A percentile compares a stretch with the other conserved stretches of the same genome.
Conservation (phyloP, 2,888 invertebrate species). For the Pterobdella sp. region DNA sequence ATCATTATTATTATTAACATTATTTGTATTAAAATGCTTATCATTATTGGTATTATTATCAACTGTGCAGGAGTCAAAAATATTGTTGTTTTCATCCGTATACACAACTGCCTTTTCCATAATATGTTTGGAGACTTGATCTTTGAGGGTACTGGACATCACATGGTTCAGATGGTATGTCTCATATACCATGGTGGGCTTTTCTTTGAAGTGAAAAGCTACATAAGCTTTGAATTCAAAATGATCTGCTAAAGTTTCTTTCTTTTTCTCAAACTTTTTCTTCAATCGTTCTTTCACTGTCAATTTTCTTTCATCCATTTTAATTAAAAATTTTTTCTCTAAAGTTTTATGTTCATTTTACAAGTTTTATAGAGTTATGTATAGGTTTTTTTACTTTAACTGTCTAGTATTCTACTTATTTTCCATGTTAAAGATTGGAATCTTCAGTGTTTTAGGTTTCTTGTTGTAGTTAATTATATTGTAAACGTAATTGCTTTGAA, state of each 20-base stretch:
- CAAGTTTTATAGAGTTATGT: no score
- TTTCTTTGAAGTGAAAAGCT: slow-evolving; percentile 49
- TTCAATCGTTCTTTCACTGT: slow-evolving; percentile 39
- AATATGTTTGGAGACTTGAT: slow-evolving; percentile 47
- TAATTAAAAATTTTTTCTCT: no score
- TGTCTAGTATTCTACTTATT: not conserved
- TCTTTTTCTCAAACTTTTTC: slow-evolving; percentile 46
- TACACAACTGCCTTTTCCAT: slow-evolving; percentile 35
- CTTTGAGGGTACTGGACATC: slow-evolving; percentile 51
- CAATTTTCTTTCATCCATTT: not conserved
- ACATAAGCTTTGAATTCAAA: slow-evolving; percentile 51
- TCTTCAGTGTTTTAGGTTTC: not conserved
- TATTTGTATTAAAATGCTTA: not conserved
- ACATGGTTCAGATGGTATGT: slow-evolving; percentile 48
- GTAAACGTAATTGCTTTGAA: no score
- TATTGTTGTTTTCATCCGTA: not conserved
- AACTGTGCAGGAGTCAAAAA: not conserved
- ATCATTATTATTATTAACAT: slow-evolving; percentile 12
- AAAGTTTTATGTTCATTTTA: no score
- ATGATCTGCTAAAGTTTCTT: slow-evolving; percentile 49
- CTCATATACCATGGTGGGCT: slow-evolving; percentile 48
- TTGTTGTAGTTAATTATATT: no score
- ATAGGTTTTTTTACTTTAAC: not conserved
- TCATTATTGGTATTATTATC: not conserved
- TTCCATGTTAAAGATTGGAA: no score